A percentile compares a stretch with the other conserved stretches of the same genome.
Conservation (phyloP, 2,113 vertebrate genomes). For the Theropithecus gelada region DNA sequence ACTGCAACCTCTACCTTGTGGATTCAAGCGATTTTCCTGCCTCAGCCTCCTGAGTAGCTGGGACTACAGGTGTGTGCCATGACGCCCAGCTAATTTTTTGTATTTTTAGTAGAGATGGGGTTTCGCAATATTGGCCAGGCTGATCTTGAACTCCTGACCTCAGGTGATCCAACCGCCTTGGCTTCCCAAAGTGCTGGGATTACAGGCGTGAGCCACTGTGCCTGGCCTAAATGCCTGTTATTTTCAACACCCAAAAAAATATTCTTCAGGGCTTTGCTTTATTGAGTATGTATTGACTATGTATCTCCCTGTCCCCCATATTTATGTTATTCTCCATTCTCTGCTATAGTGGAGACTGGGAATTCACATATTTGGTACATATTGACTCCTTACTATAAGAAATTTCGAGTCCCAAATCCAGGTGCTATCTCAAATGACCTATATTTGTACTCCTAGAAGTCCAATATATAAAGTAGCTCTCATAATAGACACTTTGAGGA, state of each 20-base stretch:
- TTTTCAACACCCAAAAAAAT: neutral
- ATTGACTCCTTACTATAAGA: neutral
- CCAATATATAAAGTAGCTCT: neutral
- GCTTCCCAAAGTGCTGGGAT: no score
- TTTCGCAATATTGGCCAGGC: no score
- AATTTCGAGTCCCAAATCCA: constrained; percentile 13
- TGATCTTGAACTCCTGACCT: no score
- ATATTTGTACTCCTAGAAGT: neutral
- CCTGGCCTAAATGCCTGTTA: neutral
- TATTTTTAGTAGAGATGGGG: no score
- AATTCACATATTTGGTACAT: neutral
- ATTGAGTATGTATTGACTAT: neutral
- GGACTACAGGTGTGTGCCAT: no score
- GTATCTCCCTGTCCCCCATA: neutral
- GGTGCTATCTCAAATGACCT: constrained; percentile 25
- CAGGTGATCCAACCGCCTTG: no score
- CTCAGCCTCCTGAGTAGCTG: no score
- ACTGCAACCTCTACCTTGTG: no score
- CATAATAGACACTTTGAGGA: neutral
- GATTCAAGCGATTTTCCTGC: no score
- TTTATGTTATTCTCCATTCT: neutral
- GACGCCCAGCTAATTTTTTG: no score
- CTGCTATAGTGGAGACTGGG: neutral
- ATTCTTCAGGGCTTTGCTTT: neutral
- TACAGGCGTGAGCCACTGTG: no score